Conservation (phyloP, 2,797 vertebrate genomes). For the Streptopelia turtur region DNA sequence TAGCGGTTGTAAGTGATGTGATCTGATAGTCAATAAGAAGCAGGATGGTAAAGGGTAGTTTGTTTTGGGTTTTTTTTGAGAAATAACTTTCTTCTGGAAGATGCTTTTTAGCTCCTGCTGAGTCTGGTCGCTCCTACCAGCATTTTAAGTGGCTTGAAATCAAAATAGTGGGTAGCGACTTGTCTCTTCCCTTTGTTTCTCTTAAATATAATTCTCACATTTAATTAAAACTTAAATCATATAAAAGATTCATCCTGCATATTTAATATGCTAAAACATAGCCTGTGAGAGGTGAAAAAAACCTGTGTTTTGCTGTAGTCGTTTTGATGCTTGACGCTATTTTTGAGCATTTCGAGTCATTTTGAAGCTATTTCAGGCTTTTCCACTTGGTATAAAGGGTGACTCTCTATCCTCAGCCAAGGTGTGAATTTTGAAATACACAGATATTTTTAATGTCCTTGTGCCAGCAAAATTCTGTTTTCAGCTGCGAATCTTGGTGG, state of each 20-base stretch:
- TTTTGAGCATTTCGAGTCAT: too few species aligned
- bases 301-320: not conserved
- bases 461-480: not conserved
- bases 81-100: not conserved
- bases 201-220: not conserved
- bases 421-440: not conserved
- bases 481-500: not conserved
- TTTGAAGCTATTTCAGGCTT: not conserved
- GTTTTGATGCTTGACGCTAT: too few species aligned
- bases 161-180: not conserved
- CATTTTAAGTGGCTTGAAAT: not conserved
- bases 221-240: constrained; percentile 40
- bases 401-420: not conserved
- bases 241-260: not conserved
- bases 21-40: constrained; percentile 8
- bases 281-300: not conserved
- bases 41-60: not conserved
- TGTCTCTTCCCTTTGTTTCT: not conserved
- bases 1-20: not conserved
- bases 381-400: not conserved
- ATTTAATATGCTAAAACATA: not conserved
- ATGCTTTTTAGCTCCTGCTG: not conserved
- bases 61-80: not conserved
- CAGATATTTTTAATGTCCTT: not conserved
- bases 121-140: not conserved